phyloP scores from a whole-genome alignment of 2,888 invertebrate genomes.

The Parnassius glacialis region DNA sequence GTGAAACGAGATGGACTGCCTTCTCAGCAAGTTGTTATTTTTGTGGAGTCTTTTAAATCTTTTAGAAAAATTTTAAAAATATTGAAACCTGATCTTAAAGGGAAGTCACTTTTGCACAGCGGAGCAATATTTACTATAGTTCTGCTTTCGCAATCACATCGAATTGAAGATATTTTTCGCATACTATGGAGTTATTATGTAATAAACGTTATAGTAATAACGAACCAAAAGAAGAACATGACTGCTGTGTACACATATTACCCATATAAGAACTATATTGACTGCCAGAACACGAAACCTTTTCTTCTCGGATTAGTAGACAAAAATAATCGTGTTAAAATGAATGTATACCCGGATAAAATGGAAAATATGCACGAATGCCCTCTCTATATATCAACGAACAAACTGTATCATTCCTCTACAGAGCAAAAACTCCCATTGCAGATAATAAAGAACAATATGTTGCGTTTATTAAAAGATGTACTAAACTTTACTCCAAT shows the following conservation, averaged over 20 bases:
- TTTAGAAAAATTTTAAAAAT: slow-evolving; percentile 46
- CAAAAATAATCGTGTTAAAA: slow-evolving; percentile 30
- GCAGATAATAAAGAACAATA: slow-evolving; percentile 53
- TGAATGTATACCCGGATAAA: slow-evolving; percentile 52
- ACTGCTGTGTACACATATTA: slow-evolving; percentile 51
- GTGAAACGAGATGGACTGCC: slow-evolving; percentile 41
- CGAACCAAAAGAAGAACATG: slow-evolving; percentile 37
- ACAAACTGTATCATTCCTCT: slow-evolving; percentile 51
- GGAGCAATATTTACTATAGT: slow-evolving; percentile 52
- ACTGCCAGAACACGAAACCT: slow-evolving; percentile 54
- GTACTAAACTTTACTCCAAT: slow-evolving; percentile 62
- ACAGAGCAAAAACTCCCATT: slow-evolving; percentile 53
- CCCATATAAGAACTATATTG: slow-evolving; percentile 53
- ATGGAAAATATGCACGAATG: slow-evolving; percentile 59
- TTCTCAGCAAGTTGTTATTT: slow-evolving; percentile 53
- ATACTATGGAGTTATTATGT: slow-evolving; percentile 56
- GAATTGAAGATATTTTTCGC: slow-evolving; percentile 47
- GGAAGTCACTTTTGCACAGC: slow-evolving; percentile 50
- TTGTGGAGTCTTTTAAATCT: slow-evolving; percentile 49
- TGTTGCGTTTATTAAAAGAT: slow-evolving; percentile 49
- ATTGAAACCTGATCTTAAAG: slow-evolving; percentile 56
- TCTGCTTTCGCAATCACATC: slow-evolving; percentile 41
- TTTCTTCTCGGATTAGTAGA: slow-evolving; percentile 46
- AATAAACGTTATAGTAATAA: slow-evolving; percentile 48
- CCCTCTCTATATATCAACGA: slow-evolving; percentile 61